Evolutionary conservation across 2,888 invertebrate genomes (phyloP).

Genomic region (Athetis lepigone): DNA sequence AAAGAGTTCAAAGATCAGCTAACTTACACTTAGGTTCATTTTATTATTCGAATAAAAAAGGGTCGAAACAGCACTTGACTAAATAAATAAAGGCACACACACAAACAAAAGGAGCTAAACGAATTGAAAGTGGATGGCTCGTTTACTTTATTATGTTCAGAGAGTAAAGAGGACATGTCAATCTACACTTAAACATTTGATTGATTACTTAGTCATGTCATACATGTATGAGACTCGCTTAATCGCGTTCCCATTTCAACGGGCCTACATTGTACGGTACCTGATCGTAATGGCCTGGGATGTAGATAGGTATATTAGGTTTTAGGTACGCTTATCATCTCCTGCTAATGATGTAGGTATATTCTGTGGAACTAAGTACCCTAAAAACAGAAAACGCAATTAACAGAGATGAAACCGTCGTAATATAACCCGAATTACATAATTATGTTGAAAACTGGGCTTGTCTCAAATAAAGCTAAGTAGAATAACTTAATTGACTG

Average conservation of each 20-base stretch:
- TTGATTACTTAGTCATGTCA: constrained; percentile 52
- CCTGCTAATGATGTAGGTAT: constrained; percentile 16
- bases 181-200: constrained; percentile 56
- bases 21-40: constrained; percentile 52
- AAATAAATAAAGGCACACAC: constrained; percentile 57
- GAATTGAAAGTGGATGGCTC: constrained; percentile 53
- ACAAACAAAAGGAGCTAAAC: constrained; percentile 52
- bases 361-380: constrained; percentile 5
- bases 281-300: constrained; percentile 6
- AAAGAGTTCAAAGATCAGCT: constrained; percentile 39
- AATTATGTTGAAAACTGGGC: constrained; percentile 13
- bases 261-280: constrained; percentile 16
- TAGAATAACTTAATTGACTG: constrained; percentile 41
- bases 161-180: constrained; percentile 52
- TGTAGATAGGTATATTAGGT: constrained; percentile 4
- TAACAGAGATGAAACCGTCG: neutral
- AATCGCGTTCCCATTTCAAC: constrained; percentile 24
- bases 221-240: constrained; percentile 35
- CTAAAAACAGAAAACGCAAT: neutral
- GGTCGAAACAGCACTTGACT: constrained; percentile 44
- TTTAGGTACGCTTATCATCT: constrained; percentile 16
- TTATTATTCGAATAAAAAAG: constrained; percentile 61
- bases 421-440: constrained; percentile 4
- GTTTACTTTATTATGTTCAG: constrained; percentile 55
- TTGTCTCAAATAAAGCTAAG: constrained; percentile 30